A percentile compares a stretch with the other conserved stretches of the same genome.
Conservation (phyloP, 2,797 vertebrate species). For the Anguilla anguilla region DNA sequence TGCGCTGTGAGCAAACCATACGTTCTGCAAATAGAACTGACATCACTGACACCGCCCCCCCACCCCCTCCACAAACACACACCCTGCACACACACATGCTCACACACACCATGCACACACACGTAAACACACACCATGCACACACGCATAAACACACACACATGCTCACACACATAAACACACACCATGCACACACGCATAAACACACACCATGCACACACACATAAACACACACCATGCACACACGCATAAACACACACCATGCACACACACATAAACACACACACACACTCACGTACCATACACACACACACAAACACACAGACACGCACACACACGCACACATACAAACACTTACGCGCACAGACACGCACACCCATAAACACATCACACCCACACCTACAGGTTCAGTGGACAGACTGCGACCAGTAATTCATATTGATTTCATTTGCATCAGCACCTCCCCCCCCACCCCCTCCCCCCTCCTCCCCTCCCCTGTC, state of each 20-base stretch:
- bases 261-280: too few species aligned
- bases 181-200: background rate
- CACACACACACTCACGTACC: background rate
- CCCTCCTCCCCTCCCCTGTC: background rate
- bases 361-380: background rate
- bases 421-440: constrained; percentile 40
- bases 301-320: background rate
- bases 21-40: constrained; percentile 16
- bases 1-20: background rate
- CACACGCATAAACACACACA: background rate
- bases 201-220: background rate
- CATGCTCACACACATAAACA: background rate
- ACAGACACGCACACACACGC: too few species aligned
- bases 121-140: too few species aligned
- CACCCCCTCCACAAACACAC: background rate
- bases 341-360: background rate
- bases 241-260: background rate
- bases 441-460: constrained; percentile 42
- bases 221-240: background rate
- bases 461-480: background rate
- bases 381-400: background rate
- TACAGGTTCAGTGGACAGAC: background rate
- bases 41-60: background rate
- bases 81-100: too few species aligned
- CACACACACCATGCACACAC: too few species aligned